Base-by-base conservation (phyloP, 1,140 invertebrate species). In the Mactra quadrangularis region DNA sequence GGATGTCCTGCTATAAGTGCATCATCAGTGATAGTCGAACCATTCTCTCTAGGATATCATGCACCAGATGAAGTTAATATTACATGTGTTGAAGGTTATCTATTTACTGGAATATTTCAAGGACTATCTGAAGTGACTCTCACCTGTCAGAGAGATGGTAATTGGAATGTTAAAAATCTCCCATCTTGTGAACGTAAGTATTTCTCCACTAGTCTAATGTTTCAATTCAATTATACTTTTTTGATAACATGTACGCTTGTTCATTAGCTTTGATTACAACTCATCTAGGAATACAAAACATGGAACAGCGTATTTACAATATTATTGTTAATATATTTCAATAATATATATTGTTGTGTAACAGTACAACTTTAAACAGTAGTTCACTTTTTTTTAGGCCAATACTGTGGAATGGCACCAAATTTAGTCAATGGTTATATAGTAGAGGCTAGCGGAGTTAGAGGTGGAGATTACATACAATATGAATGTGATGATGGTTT, bases 161-260 rank as follows among this genome's bases (percentile, higher is more conserved):
- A 60, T 55, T 78, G 76, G 76, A 47, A 50, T 68, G 3, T 78
- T 1, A 29, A 53, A 17, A 78, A 78, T 55, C 13, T 55, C 19
- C 76, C 76, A 41, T 78, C 68, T 52, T 78, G 76, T 29, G 76
- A 78, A 78, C 60, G 76, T 78, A 78, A 33, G 35, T 17, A 29
- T 31, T 35, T n/a, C 9, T 57, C 9, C 53, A 13, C 22, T 27
- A 57, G 9, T 60, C 31, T 60, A 17, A 17, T 19, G 27, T 47
- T 47, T 47, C 45, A 19, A 47, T 47, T 47, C 9, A 47, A 47
- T 19, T 19, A n/a, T n/a, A n/a, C n/a, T n/a, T n/a, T n/a, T n/a
- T n/a, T n/a, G n/a, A n/a, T n/a, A n/a, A n/a, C n/a, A n/a, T n/a
- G n/a, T n/a, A n/a, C n/a, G n/a, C n/a, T n/a, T n/a, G n/a, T n/a